These are phyloP conservation scores for Ladona fulva DNA, from an alignment of 1,140 invertebrate species.

Conservation along the genomic window DNA sequence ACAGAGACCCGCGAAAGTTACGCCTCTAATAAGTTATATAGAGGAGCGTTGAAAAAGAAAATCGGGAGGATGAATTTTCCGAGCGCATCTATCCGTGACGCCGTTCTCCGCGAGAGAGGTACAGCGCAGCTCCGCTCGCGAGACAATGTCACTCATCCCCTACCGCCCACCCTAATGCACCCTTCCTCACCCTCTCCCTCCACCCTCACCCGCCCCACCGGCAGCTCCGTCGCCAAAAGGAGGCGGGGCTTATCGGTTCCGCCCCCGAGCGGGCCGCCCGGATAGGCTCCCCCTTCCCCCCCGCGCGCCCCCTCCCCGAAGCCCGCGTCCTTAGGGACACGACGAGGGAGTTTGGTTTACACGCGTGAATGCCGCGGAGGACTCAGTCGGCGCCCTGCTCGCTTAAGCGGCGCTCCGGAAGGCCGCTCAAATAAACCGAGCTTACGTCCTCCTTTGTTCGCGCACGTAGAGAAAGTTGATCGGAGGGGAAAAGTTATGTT, in stretches of 20 bases:
- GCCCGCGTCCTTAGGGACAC: neutral
- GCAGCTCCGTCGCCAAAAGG: too few relatives aligned
- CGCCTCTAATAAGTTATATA: too few relatives aligned
- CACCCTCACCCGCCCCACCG: neutral
- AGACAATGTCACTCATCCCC: neutral
- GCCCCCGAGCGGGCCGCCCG: neutral
- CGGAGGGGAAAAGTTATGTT: neutral
- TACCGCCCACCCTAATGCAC: neutral
- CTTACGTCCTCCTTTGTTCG: neutral
- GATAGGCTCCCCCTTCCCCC: neutral
- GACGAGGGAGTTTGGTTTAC: conserved; percentile 3
- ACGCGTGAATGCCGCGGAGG: neutral
- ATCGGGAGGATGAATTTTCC: too few relatives aligned
- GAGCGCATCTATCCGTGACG: too few relatives aligned
- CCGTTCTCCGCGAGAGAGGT: too few relatives aligned
- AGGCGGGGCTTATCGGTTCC: neutral
- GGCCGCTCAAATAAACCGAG: neutral
- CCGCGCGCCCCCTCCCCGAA: neutral
- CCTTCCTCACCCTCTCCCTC: neutral
- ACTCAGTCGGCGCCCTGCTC: neutral
- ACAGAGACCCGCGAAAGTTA: too few relatives aligned
- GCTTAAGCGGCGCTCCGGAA: neutral
- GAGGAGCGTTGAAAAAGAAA: too few relatives aligned
- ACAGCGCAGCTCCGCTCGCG: neutral
- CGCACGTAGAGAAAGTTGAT: neutral